Base-by-base conservation (phyloP, 1,140 invertebrate genomes). In the Drosophila tani region DNA sequence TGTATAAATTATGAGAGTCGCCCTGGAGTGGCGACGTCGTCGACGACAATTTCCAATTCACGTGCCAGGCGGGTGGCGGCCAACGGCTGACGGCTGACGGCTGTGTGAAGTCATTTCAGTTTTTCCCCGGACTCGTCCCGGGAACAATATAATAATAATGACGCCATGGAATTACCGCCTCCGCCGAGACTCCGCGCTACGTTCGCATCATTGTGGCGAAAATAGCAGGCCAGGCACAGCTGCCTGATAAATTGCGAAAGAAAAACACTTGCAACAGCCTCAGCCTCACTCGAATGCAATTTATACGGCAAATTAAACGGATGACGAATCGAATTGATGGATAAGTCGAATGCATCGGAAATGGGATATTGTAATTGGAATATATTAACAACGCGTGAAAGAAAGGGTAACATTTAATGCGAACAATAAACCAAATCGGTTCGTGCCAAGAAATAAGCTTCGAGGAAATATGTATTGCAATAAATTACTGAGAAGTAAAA, bases 221-320 rank as follows among this genome's bases (percentile, higher is more conserved):
- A 62, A 76, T 59, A 76, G 35, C 29, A 75, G 32, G 60, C 40
- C 40, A 41, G 40, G 32, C 53, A 38, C 63, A 73, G 69, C 41
- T 40, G 43, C 71, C 71, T 76, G 74, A 76, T 76, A 75, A 69
- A 60, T 63, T 73, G 56, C 63, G 57, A 64, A 74, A 65, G 29
- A 35, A 70, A 45, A 67, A 51, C 46, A 67, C 21, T 64, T 67
- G 59, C 41, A 60, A 29, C 24, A 63, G 45, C 32, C n/a, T 38
- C 24, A 63, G 45, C 32, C n/a, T 38, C 21, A 27, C 2, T 24
- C 24, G 29, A 66, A 67, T 67, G 46, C 67, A 67, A 69, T 69
- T 55, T 70, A 53, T 41, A 14, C 17, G 38, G 46, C 11, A 14
- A 65, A 50, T 65, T 43, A 65, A 50, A 29, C 17, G 41, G 45